phyloP scores from a whole-genome alignment of 2,888 invertebrate genomes.

The Chaitophorus viminalis region DNA sequence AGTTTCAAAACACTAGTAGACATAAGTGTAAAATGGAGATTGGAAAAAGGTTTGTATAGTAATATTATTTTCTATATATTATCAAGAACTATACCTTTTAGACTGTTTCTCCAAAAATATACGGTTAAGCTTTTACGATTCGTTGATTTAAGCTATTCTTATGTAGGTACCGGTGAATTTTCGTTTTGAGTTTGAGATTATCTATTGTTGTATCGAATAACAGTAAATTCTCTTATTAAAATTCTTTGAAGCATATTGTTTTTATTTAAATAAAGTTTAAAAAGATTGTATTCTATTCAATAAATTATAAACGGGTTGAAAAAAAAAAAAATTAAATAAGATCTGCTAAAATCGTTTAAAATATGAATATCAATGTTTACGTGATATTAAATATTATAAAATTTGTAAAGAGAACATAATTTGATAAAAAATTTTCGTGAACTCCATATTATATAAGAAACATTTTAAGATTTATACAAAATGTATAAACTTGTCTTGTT shows the following conservation, averaged over 20 bases:
- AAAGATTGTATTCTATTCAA: background rate
- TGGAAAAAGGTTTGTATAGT: background rate
- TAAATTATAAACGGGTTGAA: too few species aligned
- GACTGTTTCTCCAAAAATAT: background rate
- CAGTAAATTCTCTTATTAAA: background rate
- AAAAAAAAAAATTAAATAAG: too few species aligned
- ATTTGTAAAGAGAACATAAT: too few species aligned
- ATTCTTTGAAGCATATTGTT: background rate
- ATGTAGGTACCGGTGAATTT: background rate
- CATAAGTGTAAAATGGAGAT: background rate
- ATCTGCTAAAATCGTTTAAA: too few species aligned
- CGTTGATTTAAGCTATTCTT: conserved; percentile 13
- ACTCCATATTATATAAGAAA: too few species aligned
- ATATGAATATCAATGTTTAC: too few species aligned
- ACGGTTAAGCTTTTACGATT: background rate
- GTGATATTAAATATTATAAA: too few species aligned
- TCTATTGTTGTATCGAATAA: background rate
- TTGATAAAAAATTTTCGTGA: too few species aligned
- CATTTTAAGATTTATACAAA: too few species aligned
- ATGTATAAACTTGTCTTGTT: too few species aligned
- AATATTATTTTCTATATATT: background rate
- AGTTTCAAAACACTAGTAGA: background rate
- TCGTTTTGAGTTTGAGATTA: background rate
- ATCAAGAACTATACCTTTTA: background rate
- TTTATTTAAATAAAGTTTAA: background rate